These are phyloP conservation scores for Vireo griseus DNA, from an alignment of 2,797 vertebrate genomes.

Conservation along the genomic window DNA sequence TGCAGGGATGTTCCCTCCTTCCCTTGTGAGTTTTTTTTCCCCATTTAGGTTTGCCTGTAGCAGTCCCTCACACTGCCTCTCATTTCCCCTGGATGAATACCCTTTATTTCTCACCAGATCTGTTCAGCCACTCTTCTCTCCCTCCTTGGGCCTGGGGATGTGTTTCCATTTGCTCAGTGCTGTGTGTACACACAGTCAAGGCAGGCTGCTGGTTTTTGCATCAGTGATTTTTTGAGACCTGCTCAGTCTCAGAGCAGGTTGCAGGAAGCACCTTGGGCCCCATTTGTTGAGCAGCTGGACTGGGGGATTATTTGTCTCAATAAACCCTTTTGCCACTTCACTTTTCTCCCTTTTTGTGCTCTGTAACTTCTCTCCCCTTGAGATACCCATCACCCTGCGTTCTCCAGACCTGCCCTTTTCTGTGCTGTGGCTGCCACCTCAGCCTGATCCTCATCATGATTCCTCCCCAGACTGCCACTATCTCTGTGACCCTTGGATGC, in stretches of 20 bases:
- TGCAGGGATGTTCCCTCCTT: neutral
- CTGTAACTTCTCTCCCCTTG: neutral
- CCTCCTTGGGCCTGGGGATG: neutral
- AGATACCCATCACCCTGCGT: neutral
- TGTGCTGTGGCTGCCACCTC: neutral
- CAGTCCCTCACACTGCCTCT: neutral
- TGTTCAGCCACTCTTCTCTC: neutral
- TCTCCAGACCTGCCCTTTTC: neutral
- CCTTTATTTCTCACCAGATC: neutral
- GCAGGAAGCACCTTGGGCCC: slow-evolving; percentile 32
- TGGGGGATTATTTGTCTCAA: neutral
- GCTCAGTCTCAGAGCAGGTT: slow-evolving; percentile 2
- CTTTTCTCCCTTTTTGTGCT: neutral
- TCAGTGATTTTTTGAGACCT: slow-evolving; percentile 6
- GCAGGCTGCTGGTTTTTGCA: slow-evolving; percentile 37
- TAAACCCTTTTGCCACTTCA: neutral
- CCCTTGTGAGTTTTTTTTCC: neutral
- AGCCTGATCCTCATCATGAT: accelerated
- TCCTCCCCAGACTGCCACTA: neutral
- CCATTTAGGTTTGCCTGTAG: neutral
- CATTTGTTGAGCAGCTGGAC: neutral
- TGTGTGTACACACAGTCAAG: neutral
- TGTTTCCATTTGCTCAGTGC: neutral
- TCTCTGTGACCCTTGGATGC: slow-evolving; percentile 18
- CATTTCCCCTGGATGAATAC: neutral